Evolutionary conservation across 1,140 invertebrate species (phyloP).

Genomic region (Drosophila lini): DNA sequence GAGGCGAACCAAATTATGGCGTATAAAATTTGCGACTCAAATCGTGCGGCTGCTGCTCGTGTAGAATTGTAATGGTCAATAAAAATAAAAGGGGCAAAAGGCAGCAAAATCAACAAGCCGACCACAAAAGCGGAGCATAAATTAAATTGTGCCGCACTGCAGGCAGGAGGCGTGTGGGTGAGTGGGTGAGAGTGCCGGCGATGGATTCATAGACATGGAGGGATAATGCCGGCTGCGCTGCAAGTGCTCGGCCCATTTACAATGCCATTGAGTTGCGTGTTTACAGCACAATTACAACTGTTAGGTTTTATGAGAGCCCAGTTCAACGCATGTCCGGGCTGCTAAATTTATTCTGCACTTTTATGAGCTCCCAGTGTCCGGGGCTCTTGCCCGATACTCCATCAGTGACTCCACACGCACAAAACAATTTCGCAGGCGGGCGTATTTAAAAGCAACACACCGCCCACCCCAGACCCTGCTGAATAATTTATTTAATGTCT

Average conservation of each 20-base stretch:
- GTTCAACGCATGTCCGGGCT: conserved; percentile 52
- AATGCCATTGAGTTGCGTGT: conserved; percentile 80
- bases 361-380: conserved; percentile 68
- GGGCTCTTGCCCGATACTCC: background rate
- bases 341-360: conserved; percentile 73
- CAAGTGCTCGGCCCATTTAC: conserved; percentile 56
- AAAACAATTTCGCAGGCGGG: conserved; percentile 62
- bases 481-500: conserved; percentile 83
- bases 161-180: conserved; percentile 21
- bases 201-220: conserved; percentile 32
- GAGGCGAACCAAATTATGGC: conserved; percentile 68
- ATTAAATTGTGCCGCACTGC: conserved; percentile 78
- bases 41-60: conserved; percentile 27
- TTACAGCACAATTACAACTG: conserved; percentile 82
- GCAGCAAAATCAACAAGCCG: conserved; percentile 72
- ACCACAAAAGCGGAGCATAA: conserved; percentile 69
- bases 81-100: conserved; percentile 69
- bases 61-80: conserved; percentile 72
- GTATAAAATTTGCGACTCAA: conserved; percentile 61
- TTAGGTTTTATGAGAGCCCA: conserved; percentile 76
- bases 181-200: background rate
- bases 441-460: conserved; percentile 61
- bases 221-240: conserved; percentile 14
- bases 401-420: conserved; percentile 23
- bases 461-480: conserved; percentile 1